These are phyloP conservation scores for Galago senegalensis DNA, from an alignment of 2,797 vertebrate genomes.

Conservation along the genomic window DNA sequence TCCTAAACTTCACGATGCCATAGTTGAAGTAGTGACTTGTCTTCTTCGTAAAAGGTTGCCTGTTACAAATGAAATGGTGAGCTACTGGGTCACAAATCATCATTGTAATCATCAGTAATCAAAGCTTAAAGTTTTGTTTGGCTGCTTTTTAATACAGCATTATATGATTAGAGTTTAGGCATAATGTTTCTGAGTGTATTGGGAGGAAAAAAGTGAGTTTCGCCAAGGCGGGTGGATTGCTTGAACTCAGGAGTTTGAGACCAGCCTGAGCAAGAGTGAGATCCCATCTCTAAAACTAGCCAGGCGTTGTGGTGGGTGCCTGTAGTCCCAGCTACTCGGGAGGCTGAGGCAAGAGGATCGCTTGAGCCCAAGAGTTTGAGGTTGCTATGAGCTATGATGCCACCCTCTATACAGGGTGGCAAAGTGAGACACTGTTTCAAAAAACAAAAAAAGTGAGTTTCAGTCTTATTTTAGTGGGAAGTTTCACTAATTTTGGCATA, in stretches of 20 bases:
- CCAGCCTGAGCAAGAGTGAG: no score
- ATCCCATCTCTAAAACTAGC: no score
- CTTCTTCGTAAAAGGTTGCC: constrained; percentile 97
- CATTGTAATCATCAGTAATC: neutral
- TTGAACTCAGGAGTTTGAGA: no score
- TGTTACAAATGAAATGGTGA: constrained; percentile 99
- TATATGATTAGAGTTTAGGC: constrained; percentile 51
- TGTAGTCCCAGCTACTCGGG: no score
- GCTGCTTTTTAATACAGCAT: neutral
- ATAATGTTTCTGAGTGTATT: constrained; percentile 13
- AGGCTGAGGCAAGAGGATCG: no score
- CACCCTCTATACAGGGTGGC: no score
- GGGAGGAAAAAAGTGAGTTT: neutral
- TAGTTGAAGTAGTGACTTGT: constrained; percentile 98
- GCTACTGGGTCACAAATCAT: neutral
- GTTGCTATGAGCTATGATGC: no score
- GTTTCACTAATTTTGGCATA: constrained; percentile 21
- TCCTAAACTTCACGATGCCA: constrained; percentile 98
- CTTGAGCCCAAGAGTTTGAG: no score
- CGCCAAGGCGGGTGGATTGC: no score
- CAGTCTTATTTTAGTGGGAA: constrained; percentile 36
- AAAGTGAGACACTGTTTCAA: no score
- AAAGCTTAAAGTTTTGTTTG: constrained; percentile 8
- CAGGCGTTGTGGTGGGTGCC: no score
- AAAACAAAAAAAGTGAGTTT: neutral